These are phyloP conservation scores for Crambe crambe DNA, from an alignment of 37 sponge, comb jelly and placozoan species.

Conservation along the genomic window DNA sequence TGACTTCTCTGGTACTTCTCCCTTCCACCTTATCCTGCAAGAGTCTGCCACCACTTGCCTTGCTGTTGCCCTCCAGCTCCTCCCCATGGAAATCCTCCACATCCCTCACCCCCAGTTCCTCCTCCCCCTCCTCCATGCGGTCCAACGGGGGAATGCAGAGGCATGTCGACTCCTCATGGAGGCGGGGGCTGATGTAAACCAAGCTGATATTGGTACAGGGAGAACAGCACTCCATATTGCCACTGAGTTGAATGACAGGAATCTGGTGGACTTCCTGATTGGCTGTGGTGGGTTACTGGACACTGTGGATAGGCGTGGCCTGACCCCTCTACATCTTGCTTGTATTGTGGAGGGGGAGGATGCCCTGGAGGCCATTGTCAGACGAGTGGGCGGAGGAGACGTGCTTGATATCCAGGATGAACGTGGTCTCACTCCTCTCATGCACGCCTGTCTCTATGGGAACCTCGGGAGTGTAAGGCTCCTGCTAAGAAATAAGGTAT, in stretches of 20 bases:
- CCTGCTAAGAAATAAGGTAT: slow-evolving; percentile 79
- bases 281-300: slow-evolving; percentile 18
- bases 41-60: slow-evolving; percentile 53
- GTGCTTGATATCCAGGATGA: slow-evolving; percentile 55
- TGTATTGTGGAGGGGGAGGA: slow-evolving; percentile 27
- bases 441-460: slow-evolving; percentile 69
- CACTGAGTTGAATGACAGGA: slow-evolving; percentile 12
- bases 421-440: slow-evolving; percentile 74
- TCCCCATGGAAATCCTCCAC: slow-evolving; percentile 56
- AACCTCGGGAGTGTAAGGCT: slow-evolving; percentile 46
- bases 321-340: slow-evolving; percentile 66
- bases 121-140: slow-evolving; percentile 36
- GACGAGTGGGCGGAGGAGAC: slow-evolving; percentile 35
- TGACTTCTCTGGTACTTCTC: slow-evolving; percentile 76
- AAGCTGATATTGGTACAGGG: slow-evolving; percentile 6
- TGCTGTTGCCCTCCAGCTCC: slow-evolving; percentile 8
- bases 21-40: slow-evolving; percentile 71
- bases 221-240: slow-evolving; percentile 46
- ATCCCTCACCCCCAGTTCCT: slow-evolving; percentile 36
- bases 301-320: slow-evolving; percentile 32
- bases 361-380: slow-evolving; percentile 36
- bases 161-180: slow-evolving; percentile 21
- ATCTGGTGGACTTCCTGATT: slow-evolving; percentile 36
- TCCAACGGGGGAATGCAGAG: slow-evolving; percentile 34
- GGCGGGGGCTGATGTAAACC: slow-evolving; percentile 27